Percentiles rank a stretch among this genome's conserved stretches.
Evolutionary conservation across 2,797 vertebrate genomes (phyloP).

Genomic region (Falco biarmicus): DNA sequence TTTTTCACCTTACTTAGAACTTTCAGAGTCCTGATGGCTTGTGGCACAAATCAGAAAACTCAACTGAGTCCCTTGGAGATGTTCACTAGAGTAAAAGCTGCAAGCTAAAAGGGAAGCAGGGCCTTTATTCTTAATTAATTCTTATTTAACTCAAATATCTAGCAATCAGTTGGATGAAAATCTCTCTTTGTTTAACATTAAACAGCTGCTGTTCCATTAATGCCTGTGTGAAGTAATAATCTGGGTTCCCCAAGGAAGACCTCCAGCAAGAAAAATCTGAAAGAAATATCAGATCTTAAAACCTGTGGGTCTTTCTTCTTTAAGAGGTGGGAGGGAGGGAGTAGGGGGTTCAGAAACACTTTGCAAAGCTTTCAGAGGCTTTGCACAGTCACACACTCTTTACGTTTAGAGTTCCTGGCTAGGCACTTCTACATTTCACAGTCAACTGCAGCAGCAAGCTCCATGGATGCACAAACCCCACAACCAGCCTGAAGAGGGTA

Average conservation of each 20-base stretch:
- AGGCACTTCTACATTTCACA: background rate
- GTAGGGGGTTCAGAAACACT: background rate
- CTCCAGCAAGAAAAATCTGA: constrained; percentile 36
- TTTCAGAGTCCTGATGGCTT: background rate
- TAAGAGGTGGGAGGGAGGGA: background rate
- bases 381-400: background rate
- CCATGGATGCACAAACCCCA: background rate
- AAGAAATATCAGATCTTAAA: constrained; percentile 16
- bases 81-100: background rate
- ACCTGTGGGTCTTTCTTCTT: background rate
- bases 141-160: constrained; percentile 55
- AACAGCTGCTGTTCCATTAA: constrained; percentile 51
- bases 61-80: background rate
- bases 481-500: background rate
- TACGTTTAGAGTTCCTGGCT: background rate
- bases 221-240: background rate
- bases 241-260: constrained; percentile 20
- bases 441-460: background rate
- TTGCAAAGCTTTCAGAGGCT: background rate
- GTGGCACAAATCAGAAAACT: background rate
- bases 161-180: constrained; percentile 53
- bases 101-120: background rate
- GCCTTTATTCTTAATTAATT: constrained; percentile 51
- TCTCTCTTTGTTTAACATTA: constrained; percentile 51
- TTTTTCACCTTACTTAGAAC: background rate